A percentile compares a stretch with the other conserved stretches of the same genome.
These are phyloP conservation scores for Lateolabrax maculatus DNA, from an alignment of 2,797 vertebrate genomes.

Conservation along the genomic window DNA sequence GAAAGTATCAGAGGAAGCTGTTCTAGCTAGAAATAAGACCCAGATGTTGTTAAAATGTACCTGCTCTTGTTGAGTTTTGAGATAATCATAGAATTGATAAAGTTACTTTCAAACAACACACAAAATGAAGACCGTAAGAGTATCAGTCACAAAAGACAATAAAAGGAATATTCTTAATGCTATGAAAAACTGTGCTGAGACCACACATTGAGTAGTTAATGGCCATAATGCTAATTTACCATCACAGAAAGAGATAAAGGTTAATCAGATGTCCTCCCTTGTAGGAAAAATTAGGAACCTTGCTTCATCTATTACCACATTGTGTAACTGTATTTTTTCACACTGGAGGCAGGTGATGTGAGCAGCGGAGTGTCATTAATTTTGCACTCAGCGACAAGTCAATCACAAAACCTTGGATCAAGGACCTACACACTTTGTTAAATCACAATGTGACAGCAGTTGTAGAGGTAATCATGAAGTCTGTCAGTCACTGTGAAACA, in stretches of 20 bases:
- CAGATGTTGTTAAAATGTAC: neutral
- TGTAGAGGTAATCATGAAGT: slow-evolving; percentile 23
- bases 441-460: slow-evolving; percentile 11
- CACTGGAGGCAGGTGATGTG: neutral
- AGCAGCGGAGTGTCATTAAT: slow-evolving; percentile 21
- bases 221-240: neutral
- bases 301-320: neutral
- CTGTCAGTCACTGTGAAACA: slow-evolving; percentile 25
- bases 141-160: neutral
- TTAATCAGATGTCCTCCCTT: neutral
- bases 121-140: no score
- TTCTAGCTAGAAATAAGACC: no score
- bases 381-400: slow-evolving; percentile 17
- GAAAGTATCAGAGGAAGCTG: no score
- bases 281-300: neutral
- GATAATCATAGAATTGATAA: no score
- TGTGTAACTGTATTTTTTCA: neutral
- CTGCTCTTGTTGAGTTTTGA: neutral
- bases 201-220: neutral
- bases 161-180: neutral
- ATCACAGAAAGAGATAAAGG: neutral
- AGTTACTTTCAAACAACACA: no score
- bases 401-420: slow-evolving; percentile 27
- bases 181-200: neutral
- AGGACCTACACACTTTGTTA: slow-evolving; percentile 6